Conservation (phyloP, 1,140 invertebrate species). For the Drosophila lacertosa region DNA sequence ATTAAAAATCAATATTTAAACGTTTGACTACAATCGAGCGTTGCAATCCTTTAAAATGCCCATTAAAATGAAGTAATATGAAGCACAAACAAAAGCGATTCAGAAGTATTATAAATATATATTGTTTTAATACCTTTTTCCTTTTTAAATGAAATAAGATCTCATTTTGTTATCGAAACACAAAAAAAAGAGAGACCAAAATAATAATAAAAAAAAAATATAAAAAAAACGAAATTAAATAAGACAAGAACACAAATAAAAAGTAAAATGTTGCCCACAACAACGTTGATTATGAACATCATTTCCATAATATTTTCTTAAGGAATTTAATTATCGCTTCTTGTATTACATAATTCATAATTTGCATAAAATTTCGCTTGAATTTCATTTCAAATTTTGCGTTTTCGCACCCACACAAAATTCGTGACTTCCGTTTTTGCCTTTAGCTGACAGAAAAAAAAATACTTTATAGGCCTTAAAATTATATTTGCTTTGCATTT, state of each 20-base stretch:
- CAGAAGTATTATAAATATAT: not conserved
- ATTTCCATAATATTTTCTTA: conserved; percentile 63
- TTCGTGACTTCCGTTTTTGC: conserved; percentile 19
- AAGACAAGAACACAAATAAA: not conserved
- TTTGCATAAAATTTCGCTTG: conserved; percentile 67
- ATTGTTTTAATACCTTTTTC: not conserved
- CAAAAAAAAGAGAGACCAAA: too few species aligned
- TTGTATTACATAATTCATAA: conserved; percentile 62
- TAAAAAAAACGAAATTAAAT: too few species aligned
- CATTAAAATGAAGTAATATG: conserved; percentile 1
- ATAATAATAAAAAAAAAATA: too few species aligned
- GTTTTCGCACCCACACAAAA: conserved; percentile 21
- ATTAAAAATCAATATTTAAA: conserved; percentile 83
- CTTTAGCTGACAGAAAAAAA: not conserved
- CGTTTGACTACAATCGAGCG: conserved; percentile 41
- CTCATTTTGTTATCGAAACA: too few species aligned
- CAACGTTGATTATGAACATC: not conserved
- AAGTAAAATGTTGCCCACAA: not conserved
- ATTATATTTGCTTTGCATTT: conserved; percentile 40
- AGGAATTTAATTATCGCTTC: conserved; percentile 66
- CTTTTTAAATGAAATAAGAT: too few species aligned
- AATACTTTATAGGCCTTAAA: not conserved
- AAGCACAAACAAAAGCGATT: not conserved
- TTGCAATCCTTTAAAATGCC: conserved; percentile 8
- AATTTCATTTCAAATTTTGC: conserved; percentile 30